Evolutionary conservation across 2,797 vertebrate genomes (phyloP).

Genomic region (Trematomus bernacchii): DNA sequence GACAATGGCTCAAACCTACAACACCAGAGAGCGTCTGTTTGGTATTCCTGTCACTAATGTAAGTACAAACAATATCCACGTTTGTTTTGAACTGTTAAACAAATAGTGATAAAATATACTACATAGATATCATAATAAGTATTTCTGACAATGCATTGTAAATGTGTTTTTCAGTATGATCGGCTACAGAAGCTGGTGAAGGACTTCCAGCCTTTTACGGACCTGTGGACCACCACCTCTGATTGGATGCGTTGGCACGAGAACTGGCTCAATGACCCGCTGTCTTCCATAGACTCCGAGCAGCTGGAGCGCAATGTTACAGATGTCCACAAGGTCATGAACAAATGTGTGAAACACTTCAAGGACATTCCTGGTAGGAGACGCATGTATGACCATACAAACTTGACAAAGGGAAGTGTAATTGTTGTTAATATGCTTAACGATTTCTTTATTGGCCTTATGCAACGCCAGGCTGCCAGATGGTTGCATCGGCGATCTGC

Average conservation of each 20-base stretch:
- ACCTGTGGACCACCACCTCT: conserved; percentile 93
- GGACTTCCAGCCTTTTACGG: conserved; percentile 91
- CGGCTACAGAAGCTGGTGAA: conserved; percentile 86
- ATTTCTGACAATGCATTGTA: conserved; percentile 11
- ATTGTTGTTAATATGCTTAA: background rate
- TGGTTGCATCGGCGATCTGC: conserved; percentile 83
- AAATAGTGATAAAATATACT: background rate
- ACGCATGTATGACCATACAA: background rate
- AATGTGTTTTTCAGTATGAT: conserved; percentile 85
- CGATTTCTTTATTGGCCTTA: background rate
- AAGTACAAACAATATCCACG: conserved; percentile 63
- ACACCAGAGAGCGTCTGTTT: conserved; percentile 91
- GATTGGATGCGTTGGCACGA: conserved; percentile 92
- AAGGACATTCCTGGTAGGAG: conserved; percentile 90
- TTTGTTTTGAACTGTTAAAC: background rate
- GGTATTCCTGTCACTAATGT: conserved; percentile 88
- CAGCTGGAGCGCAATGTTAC: conserved; percentile 89
- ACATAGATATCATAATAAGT: background rate
- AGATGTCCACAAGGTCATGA: conserved; percentile 89
- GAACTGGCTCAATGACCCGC: conserved; percentile 91
- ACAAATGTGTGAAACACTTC: conserved; percentile 92
- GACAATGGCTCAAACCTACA: conserved; percentile 87
- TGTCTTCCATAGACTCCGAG: conserved; percentile 89
- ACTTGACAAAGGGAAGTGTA: background rate
- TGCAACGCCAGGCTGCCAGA: conserved; percentile 85